phyloP scores from a whole-genome alignment of 2,113 vertebrate genomes.

The Neoarius graeffei region DNA sequence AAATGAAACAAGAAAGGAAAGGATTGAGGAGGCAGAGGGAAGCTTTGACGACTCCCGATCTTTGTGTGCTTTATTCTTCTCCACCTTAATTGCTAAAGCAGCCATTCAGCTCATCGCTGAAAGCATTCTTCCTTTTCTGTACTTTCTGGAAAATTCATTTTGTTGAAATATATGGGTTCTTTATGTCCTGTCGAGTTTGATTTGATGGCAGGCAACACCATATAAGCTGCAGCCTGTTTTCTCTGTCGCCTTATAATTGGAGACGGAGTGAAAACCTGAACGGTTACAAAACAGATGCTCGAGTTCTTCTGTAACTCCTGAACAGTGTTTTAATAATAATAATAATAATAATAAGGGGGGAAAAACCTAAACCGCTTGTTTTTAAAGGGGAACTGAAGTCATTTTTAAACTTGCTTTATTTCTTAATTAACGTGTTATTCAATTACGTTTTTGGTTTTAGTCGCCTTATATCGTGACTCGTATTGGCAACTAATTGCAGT shows the following conservation, averaged over 20 bases:
- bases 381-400: too few relatives aligned
- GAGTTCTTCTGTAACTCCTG: background rate
- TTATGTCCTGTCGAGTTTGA: background rate
- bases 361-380: too few relatives aligned
- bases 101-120: conserved; percentile 10
- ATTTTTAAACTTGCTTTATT: too few relatives aligned
- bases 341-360: too few relatives aligned
- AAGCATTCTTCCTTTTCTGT: background rate
- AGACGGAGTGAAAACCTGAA: background rate
- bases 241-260: background rate
- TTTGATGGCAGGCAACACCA: background rate
- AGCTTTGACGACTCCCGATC: conserved; percentile 30
- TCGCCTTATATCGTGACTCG: too few relatives aligned
- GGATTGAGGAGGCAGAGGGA: conserved; percentile 1
- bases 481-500: too few relatives aligned
- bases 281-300: background rate
- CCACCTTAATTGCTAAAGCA: conserved; percentile 31
- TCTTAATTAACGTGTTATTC: too few relatives aligned
- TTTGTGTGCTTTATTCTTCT: conserved; percentile 10
- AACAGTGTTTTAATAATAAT: background rate
- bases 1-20: conserved; percentile 42
- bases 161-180: background rate
- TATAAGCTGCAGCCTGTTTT: background rate
- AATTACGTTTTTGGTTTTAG: too few relatives aligned
- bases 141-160: conserved; percentile 1